phyloP scores from a whole-genome alignment of 2,113 vertebrate species.

The Macrotus californicus region DNA sequence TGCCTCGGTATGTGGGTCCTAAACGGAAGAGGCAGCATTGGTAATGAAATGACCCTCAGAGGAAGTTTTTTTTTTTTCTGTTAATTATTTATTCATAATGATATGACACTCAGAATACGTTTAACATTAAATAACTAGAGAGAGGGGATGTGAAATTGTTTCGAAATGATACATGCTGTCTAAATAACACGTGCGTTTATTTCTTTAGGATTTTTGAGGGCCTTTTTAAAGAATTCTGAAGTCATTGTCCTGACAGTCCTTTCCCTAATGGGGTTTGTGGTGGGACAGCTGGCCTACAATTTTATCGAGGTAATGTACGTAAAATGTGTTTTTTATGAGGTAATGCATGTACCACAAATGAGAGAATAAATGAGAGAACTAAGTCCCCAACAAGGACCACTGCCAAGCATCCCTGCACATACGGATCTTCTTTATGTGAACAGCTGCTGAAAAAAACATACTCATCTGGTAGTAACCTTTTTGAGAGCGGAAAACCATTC shows the following conservation, averaged over 20 bases:
- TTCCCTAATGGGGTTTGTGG: slow-evolving; percentile 42
- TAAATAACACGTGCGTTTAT: not conserved
- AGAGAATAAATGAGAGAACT: not conserved
- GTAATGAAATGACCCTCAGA: not conserved
- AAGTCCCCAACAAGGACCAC: not conserved
- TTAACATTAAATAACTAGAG: not conserved
- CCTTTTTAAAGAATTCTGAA: slow-evolving; percentile 48
- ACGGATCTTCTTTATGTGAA: not conserved
- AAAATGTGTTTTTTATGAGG: slow-evolving; percentile 56
- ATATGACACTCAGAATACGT: not conserved
- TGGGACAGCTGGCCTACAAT: slow-evolving; percentile 53
- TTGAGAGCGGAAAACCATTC: not conserved
- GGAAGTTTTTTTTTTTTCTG: not conserved
- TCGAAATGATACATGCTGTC: not conserved
- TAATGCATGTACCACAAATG: not conserved
- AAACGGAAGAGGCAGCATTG: not conserved
- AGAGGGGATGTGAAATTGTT: not conserved
- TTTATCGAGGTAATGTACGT: slow-evolving; percentile 57
- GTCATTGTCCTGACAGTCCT: slow-evolving; percentile 49
- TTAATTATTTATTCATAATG: not conserved
- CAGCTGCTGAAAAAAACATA: not conserved
- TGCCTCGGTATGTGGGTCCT: not conserved
- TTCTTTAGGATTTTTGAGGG: slow-evolving; percentile 55
- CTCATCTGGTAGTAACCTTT: not conserved
- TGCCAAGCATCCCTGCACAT: not conserved